Evolutionary conservation across 1,140 invertebrate genomes (phyloP), one percentile per base, ranked within the genome.

Genomic region (Drosophila subpulchrella): DNA sequence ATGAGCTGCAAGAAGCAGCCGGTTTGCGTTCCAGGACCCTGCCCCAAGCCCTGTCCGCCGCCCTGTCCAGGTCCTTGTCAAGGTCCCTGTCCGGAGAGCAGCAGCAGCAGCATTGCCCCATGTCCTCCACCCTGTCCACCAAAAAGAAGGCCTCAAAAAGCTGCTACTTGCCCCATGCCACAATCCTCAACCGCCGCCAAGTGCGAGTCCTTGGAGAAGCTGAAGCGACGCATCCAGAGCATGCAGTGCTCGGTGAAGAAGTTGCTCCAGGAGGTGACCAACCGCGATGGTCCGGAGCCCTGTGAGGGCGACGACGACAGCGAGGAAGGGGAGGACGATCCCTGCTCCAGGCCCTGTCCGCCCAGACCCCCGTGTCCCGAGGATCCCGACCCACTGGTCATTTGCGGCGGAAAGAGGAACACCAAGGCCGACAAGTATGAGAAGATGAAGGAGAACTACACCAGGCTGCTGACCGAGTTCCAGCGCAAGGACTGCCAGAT

Each of bases 391-490:
- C 88, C 88, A 0, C 42, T 91, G 48, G 67, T 90, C 20, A 76
- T 91, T 8, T 90, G 90, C 39, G 84, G 82, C 1, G 81, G 89
- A 12, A 91, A 91, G 32, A 78, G 82, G 4, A 91, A 88, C 32
- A 78, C 84, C 39, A 91, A 92, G 51, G 65, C 91, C 0, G 90
- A 92, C 47, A 68, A 92, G 67, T 84, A 75, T 48, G 82, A 91
- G 15, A 88, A 90, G 50, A 78, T 92, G 71, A 92, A 92, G 57
- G 89, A 90, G 15, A 92, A 92, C 66, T 92, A 92, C 13, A 75
- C 80, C n/a, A 73, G 88, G 32, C 50, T 92, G 46, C 47, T 92
- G 13, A 77, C 82, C 0, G 89, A 92, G 42, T 89, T 78, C 34
- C 75, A 85, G 60, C 90, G 88, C 38, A 92, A 92, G 55, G 91